Conservation (phyloP, 2,888 invertebrate species). For the Orthosia gracilis region DNA sequence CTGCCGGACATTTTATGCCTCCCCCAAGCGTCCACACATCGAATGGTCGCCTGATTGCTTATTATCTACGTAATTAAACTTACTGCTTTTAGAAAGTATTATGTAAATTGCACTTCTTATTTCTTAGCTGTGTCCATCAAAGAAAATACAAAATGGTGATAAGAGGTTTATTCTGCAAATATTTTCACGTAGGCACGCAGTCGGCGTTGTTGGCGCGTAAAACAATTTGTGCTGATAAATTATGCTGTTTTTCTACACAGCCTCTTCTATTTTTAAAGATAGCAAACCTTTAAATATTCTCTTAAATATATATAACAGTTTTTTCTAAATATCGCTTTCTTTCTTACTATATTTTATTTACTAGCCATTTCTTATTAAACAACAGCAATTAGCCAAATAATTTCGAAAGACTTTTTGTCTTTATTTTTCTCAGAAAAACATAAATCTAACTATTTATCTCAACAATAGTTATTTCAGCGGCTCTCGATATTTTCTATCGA, state of each 20-base stretch:
- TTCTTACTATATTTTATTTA: slow-evolving; percentile 6
- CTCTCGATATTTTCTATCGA: slow-evolving; percentile 37
- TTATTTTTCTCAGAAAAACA: slow-evolving; percentile 13
- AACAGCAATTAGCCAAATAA: background rate
- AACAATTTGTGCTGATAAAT: slow-evolving; percentile 30
- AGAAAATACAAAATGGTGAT: slow-evolving; percentile 11
- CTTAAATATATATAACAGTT: background rate
- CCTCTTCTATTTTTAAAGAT: background rate
- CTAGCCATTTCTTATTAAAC: background rate
- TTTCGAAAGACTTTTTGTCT: background rate
- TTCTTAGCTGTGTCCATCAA: background rate
- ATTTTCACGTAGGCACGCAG: slow-evolving; percentile 6
- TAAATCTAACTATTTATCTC: slow-evolving; percentile 12
- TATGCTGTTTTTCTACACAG: slow-evolving; percentile 11
- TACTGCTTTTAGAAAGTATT: slow-evolving; percentile 9
- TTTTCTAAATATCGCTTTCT: background rate
- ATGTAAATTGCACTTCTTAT: slow-evolving; percentile 18
- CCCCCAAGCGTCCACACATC: no score
- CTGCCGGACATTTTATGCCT: no score
- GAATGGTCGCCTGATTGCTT: no score
- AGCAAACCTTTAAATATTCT: background rate
- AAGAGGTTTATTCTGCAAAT: slow-evolving; percentile 20
- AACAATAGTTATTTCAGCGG: slow-evolving; percentile 13
- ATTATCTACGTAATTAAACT: no score
- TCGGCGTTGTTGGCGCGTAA: slow-evolving; percentile 1